Base-by-base conservation (phyloP, 2,113 vertebrate genomes). In the Aegithalos caudatus region DNA sequence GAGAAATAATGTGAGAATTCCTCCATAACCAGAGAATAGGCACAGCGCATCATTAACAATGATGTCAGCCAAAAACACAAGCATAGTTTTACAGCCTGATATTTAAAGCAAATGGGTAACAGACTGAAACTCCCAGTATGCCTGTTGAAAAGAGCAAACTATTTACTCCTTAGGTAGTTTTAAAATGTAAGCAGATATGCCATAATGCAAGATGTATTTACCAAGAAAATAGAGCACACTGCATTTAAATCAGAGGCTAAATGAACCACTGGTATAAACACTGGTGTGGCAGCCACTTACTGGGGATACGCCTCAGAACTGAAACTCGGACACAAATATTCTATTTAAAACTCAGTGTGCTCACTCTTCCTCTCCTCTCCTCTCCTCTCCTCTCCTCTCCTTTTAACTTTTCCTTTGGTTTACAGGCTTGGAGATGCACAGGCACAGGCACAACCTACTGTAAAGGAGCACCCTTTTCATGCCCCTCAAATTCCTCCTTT, bases 1-100 rank as follows among this genome's bases (percentile, higher is more conserved):
- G 56, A 70, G 90, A 90, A 96, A 94, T 92, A 96, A 92, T 33
- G 90, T 89, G 90, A 94, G 93, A 95, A 95, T 94, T 94, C 82
- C 87, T 90, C 58, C 67, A 90, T 64, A 94, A 86, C 71, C 90
- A 88, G 81, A 72, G 78, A 91, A 91, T 85, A 95, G 79, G 71
- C 93, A 70, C 54, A 94, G 81, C 4, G 42, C 90, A 93, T 94
- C 81, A 87, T 86, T 92, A 88, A 28, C 71, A 1, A 6, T 35
- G 18, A 71, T 81, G 74, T 85, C 79, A 96, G 90, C 93, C 93
- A 96, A 95, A 94, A 96, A 62, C 54, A n/a, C 64, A 45, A 86
- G 60, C 50, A 33, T 44, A 66, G 37, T 94, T 93, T 86, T 94
- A 90, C 1, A 23, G 67, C 78, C 57, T 83, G 60, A 77, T 95